Evolutionary conservation across 1,140 invertebrate genomes (phyloP).

Genomic region (Sinella curviseta): DNA sequence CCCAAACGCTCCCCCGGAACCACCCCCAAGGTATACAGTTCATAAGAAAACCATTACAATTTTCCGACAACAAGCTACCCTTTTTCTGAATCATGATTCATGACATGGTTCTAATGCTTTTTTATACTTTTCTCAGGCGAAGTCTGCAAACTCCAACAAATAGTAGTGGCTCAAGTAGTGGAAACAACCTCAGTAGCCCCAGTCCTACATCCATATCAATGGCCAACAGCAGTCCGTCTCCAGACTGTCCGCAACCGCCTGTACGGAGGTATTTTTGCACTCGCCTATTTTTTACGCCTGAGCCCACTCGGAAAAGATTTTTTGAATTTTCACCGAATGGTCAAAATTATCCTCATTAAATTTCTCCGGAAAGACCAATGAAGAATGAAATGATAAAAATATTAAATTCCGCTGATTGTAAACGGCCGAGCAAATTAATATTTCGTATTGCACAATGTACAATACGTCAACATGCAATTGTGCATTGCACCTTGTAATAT

Average conservation of each 20-base stretch:
- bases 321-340: constrained; percentile 46
- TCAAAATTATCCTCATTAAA: constrained; percentile 30
- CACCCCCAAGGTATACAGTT: constrained; percentile 46
- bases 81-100: background rate
- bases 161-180: constrained; percentile 44
- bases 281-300: constrained; percentile 48
- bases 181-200: constrained; percentile 33
- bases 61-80: too few species aligned
- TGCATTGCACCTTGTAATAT: too few species aligned
- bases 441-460: too few species aligned
- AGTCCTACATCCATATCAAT: constrained; percentile 45
- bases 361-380: too few species aligned
- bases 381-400: too few species aligned
- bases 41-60: too few species aligned
- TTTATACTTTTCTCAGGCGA: background rate
- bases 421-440: background rate
- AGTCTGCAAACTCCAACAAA: constrained; percentile 39
- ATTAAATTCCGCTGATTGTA: too few species aligned
- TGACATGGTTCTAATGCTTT: background rate
- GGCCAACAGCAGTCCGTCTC: constrained; percentile 41
- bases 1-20: constrained; percentile 47
- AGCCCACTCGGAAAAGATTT: constrained; percentile 49
- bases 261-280: constrained; percentile 48
- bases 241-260: constrained; percentile 41
- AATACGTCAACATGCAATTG: too few species aligned